These are phyloP conservation scores for Zygogramma bicolorata DNA, from an alignment of 2,888 invertebrate species.

Conservation along the genomic window DNA sequence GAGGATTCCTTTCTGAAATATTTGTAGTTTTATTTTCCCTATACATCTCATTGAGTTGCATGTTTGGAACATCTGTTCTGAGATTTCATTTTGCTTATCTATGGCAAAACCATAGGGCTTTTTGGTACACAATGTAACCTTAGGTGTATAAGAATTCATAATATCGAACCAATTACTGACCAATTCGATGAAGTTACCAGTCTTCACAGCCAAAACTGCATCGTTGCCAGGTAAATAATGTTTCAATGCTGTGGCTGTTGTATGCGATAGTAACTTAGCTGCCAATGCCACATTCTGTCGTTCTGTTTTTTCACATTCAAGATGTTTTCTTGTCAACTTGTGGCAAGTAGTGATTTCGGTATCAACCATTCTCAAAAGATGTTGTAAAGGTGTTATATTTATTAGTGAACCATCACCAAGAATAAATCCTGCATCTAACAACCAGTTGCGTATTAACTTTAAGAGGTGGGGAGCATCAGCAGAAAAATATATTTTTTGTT, in stretches of 20 bases:
- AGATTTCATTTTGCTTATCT: neutral
- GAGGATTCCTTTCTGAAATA: no score
- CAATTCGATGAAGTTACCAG: neutral
- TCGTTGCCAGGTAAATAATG: neutral
- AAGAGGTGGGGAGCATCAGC: constrained; percentile 41
- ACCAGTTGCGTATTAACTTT: neutral
- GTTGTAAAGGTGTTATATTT: neutral
- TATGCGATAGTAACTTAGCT: neutral
- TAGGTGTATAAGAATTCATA: neutral
- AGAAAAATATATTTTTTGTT: constrained; percentile 45
- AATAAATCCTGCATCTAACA: neutral
- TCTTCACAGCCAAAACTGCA: neutral
- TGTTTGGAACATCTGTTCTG: neutral
- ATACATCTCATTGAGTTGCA: neutral
- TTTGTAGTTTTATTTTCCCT: no score
- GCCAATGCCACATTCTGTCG: no score
- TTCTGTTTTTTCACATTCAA: neutral
- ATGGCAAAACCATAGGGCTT: neutral
- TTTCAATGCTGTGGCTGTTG: neutral
- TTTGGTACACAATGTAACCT: neutral
- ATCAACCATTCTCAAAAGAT: no score
- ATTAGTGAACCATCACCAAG: neutral
- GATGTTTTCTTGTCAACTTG: neutral
- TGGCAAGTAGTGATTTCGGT: no score
- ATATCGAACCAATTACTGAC: neutral